Base-by-base conservation (phyloP, 2,888 invertebrate species). In the Hypomecis punctinalis region DNA sequence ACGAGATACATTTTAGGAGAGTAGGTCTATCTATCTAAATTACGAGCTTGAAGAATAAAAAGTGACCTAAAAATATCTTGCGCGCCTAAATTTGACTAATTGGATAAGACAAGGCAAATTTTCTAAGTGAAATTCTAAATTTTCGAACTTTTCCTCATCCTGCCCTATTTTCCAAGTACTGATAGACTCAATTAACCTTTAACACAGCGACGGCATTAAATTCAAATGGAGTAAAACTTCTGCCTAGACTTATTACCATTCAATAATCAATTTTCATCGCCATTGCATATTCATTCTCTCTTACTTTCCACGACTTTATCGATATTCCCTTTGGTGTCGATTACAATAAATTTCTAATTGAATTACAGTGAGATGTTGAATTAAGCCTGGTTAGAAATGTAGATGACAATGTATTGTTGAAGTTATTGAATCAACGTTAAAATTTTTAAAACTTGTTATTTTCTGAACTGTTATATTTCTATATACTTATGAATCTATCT, bases 271-370 rank as follows among this genome's bases (percentile, higher is more conserved):
- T 76, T 78, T 75, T 72, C 71, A 71, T 67, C 61, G 61, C 65
- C 68, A 74, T 77, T 73, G 80, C 78, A 81, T 81, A 80, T 81
- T 81, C 81, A 80, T 80, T 74, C 74, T 36, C 66, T 42, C 59
- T 66, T 73, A 69, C 76, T 77, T 76, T 77, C 72, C 67, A 36
- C 65, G 67, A 73, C 61, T 66, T 61, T 57, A 66, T 66, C 61
- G 46, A 66, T 66, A 61, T 61, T 66, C 65, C 40, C 40, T 61
- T 61, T 53, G 62, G 74, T 77, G 77, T 81, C 78, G 77, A 80
- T 83, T 80, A 81, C 78, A 77, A 81, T 81, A 77, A 78, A 75
- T 78, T 66, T 78, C 76, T 77, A 76, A 83, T 80, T 76, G 75
- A 77, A 75, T 76, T 76, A 64, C 65, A 58, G 60, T 59, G 33